A percentile compares a stretch with the other conserved stretches of the same genome.
phyloP scores from a whole-genome alignment of 2,113 vertebrate genomes.

The Platichthys stellatus region DNA sequence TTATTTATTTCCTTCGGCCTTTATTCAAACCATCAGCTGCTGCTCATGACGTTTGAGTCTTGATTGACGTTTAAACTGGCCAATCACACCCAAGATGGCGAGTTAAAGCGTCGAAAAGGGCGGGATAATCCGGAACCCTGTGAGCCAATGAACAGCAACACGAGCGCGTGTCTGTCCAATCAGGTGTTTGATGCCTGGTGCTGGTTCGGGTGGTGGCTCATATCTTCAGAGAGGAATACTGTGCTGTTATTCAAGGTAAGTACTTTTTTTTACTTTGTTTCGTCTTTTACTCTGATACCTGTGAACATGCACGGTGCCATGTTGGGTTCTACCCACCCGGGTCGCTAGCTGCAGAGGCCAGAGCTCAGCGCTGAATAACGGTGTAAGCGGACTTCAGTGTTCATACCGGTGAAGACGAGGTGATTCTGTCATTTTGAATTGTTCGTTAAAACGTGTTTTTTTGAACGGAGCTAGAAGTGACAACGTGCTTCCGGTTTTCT shows the following conservation, averaged over 20 bases:
- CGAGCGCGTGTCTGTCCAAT: conserved; percentile 64
- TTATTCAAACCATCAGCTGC: too few species aligned
- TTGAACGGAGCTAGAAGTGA: neutral
- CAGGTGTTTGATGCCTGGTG: conserved; percentile 3
- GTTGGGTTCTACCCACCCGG: neutral
- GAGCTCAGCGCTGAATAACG: conserved; percentile 37
- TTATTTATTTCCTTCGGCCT: neutral
- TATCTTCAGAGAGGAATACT: conserved; percentile 9
- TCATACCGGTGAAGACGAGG: neutral
- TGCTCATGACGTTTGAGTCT: neutral
- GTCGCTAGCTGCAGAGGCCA: neutral
- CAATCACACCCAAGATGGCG: conserved; percentile 13
- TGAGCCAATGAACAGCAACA: neutral
- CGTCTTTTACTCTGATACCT: neutral
- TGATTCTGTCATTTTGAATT: neutral
- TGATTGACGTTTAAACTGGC: conserved; percentile 35
- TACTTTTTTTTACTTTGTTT: conserved; percentile 4
- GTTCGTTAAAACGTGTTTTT: neutral
- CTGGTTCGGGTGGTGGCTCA: conserved; percentile 31
- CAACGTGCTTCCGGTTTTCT: too few species aligned
- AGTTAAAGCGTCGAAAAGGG: neutral
- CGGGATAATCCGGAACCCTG: neutral
- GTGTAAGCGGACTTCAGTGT: conserved; percentile 30
- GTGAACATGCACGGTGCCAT: neutral
- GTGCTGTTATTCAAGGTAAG: conserved; percentile 63